phyloP scores from a whole-genome alignment of 2,797 vertebrate species.

The Crocidura indochinensis region DNA sequence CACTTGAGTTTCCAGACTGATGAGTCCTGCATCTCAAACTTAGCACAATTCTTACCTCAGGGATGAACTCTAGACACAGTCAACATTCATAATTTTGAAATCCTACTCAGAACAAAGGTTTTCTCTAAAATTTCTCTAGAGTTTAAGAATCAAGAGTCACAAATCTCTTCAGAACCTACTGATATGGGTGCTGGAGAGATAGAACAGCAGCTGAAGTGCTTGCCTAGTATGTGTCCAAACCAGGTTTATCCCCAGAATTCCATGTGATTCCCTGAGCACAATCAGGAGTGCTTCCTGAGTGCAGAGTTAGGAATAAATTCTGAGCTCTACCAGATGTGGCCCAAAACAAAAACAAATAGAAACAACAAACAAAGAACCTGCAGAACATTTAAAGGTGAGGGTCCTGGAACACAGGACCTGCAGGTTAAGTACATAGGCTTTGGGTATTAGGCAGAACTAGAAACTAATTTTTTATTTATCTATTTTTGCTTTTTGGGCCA shows the following conservation, averaged over 20 bases:
- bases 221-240: too few relatives aligned
- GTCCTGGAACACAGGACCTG: neutral
- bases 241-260: too few relatives aligned
- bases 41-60: neutral
- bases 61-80: neutral
- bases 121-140: neutral
- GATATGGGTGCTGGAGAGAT: too few relatives aligned
- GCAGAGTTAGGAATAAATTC: too few relatives aligned
- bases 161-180: neutral
- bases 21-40: neutral
- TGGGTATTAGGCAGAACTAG: slow-evolving; percentile 19
- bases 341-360: too few relatives aligned
- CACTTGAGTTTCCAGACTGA: neutral
- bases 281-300: too few relatives aligned
- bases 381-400: neutral
- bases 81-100: neutral
- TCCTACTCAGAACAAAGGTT: slow-evolving; percentile 31
- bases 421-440: neutral
- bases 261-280: too few relatives aligned
- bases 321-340: too few relatives aligned
- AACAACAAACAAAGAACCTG: neutral
- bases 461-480: neutral
- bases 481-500: too few relatives aligned
- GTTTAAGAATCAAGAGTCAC: neutral
- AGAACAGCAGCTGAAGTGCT: too few relatives aligned